These are phyloP conservation scores for Agonopterix subpropinquella DNA, from an alignment of 2,888 invertebrate genomes.

Conservation along the genomic window DNA sequence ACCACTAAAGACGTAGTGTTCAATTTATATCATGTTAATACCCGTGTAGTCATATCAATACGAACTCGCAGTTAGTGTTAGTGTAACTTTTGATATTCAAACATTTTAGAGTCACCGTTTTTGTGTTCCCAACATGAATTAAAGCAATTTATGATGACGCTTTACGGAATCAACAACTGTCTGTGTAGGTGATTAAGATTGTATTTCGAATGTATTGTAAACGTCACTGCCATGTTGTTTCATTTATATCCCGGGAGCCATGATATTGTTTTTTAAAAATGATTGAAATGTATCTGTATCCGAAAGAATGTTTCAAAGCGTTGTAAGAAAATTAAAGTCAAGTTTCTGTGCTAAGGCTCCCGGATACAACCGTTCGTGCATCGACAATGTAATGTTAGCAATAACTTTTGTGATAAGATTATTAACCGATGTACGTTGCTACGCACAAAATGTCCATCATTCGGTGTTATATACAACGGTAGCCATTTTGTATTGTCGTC, in stretches of 20 bases:
- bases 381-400: conserved; percentile 48
- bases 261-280: too few relatives aligned
- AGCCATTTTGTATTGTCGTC: not conserved
- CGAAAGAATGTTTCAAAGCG: too few relatives aligned
- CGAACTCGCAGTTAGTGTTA: conserved; percentile 33
- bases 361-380: not conserved
- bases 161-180: conserved; percentile 53
- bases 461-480: conserved; percentile 8
- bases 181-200: conserved; percentile 19
- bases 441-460: conserved; percentile 42
- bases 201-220: not conserved
- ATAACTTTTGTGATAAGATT: conserved; percentile 66
- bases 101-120: conserved; percentile 22
- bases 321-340: too few relatives aligned
- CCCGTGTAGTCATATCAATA: conserved; percentile 50
- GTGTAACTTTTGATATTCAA: not conserved
- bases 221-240: conserved; percentile 53
- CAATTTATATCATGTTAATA: conserved; percentile 39
- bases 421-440: conserved; percentile 34
- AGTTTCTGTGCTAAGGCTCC: too few relatives aligned
- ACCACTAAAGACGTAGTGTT: conserved; percentile 41
- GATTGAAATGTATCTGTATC: too few relatives aligned
- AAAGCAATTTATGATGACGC: conserved; percentile 32
- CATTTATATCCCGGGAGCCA: conserved; percentile 20
- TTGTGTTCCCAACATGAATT: conserved; percentile 26